Evolutionary conservation across 2,888 invertebrate genomes (phyloP).

Genomic region (Ennomos fuscantarius): DNA sequence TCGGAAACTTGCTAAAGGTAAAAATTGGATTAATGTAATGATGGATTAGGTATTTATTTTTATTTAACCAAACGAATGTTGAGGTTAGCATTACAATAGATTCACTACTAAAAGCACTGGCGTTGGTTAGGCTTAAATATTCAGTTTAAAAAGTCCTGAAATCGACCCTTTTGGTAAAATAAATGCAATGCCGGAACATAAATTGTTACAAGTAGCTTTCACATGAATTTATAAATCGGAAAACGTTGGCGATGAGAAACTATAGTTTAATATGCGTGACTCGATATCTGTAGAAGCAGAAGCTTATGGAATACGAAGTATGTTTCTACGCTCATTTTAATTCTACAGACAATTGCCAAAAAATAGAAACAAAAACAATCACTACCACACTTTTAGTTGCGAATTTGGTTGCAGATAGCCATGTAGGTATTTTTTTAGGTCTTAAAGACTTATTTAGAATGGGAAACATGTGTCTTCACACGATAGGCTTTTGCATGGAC

Average conservation of each 20-base stretch:
- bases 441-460: not conserved
- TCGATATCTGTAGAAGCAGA: slow-evolving; percentile 25
- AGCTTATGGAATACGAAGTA: slow-evolving; percentile 30
- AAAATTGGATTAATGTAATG: no score
- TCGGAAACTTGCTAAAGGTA: no score
- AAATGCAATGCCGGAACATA: not conserved
- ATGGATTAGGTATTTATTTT: no score
- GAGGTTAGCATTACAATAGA: no score
- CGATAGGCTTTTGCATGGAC: slow-evolving; percentile 11
- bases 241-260: slow-evolving; percentile 37
- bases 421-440: slow-evolving; percentile 9
- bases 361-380: slow-evolving; percentile 26
- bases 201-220: not conserved
- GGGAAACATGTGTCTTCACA: slow-evolving; percentile 14
- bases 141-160: no score
- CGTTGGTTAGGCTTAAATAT: no score
- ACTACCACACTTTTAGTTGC: slow-evolving; percentile 25
- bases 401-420: slow-evolving; percentile 27
- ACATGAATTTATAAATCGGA: slow-evolving; percentile 11
- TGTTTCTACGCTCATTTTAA: slow-evolving; percentile 35
- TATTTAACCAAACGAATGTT: no score
- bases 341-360: slow-evolving; percentile 39
- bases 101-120: no score
- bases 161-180: slow-evolving; percentile 7
- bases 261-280: slow-evolving; percentile 45